Percentiles rank a stretch among this genome's conserved stretches.
These are phyloP conservation scores for Chaetodon trifascialis DNA, from an alignment of 2,113 vertebrate genomes.

Conservation along the genomic window DNA sequence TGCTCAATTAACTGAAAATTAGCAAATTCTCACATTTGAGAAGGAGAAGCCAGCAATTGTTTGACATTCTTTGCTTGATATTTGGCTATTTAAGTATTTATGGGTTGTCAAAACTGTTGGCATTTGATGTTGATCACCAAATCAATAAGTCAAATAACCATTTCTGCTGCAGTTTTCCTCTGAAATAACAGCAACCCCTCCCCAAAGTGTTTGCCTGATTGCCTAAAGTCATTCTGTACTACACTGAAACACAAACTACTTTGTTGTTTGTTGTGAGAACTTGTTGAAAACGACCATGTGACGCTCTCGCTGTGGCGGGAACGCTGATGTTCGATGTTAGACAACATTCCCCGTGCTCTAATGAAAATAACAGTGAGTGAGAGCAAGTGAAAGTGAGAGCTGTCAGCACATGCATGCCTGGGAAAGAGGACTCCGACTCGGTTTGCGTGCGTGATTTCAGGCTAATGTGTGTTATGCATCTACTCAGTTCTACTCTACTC, in stretches of 20 bases:
- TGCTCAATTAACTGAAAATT: background rate
- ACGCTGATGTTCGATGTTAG: constrained; percentile 10
- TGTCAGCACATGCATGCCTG: constrained; percentile 37
- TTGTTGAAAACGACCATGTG: background rate
- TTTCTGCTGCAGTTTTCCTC: background rate
- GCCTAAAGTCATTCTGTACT: background rate
- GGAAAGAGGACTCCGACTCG: background rate
- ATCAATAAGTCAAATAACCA: background rate
- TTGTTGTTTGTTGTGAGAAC: background rate
- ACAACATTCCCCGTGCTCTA: background rate
- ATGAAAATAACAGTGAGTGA: constrained; percentile 47
- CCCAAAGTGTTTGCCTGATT: background rate
- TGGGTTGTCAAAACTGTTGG: background rate
- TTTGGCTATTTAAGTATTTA: background rate
- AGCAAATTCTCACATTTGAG: background rate
- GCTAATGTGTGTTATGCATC: background rate
- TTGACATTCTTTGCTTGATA: background rate
- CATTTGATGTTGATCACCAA: background rate
- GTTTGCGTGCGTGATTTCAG: constrained; percentile 1
- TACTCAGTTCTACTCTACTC: constrained; percentile 6
- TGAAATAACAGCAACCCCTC: background rate
- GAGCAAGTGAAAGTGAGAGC: constrained; percentile 59
- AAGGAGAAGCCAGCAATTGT: background rate
- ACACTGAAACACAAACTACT: background rate
- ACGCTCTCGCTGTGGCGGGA: constrained; percentile 15